Base-by-base conservation (phyloP, 30 jellyfish, hydroid and myxozoan genomes). In the Aurelia sp. region DNA sequence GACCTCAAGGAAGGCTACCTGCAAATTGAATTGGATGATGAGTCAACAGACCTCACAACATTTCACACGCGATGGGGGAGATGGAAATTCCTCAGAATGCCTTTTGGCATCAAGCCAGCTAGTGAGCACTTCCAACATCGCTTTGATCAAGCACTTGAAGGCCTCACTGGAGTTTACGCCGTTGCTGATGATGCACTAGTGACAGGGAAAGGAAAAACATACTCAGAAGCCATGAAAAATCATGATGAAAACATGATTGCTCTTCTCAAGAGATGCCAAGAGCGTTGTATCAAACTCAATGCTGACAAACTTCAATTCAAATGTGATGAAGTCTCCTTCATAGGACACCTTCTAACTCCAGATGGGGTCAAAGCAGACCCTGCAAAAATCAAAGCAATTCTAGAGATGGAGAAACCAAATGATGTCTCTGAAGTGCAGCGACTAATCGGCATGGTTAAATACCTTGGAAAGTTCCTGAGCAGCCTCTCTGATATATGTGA, bases 181-280 rank as follows among this genome's bases (percentile, higher is more conserved):
- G 78, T 77, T 35, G 67, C 78, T 57, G 88, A 57, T 58, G 88
- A 77, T 60, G 79, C 69, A 20, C 88, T 77, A 27, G 33, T 27
- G 33, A 27, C 33, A 27, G 33, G 33, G 33, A 27, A 27, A 27
- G 33, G 33, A 27, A 27, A 27, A 27, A 27, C 33, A 27, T 27
- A 27, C 33, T 27, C 33, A 27, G 33, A 27, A 27, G 33, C 64
- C 48, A 52, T 74, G 50, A 74, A 50, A 74, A 74, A 74, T 22
- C 74, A 74, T 24, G 86, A 74, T 53, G 60, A 18, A n/a, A 21
- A 50, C 40, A 74, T 53, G 86, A 50, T 74, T 18, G 86, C 74
- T 24, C 74, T 74, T 24, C 73, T 74, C 5, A 50, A 52, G 74
- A 50, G 74, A 21, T 74, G 59, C 74, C 61, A 74, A 74, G 75